Evolutionary conservation across 1,140 invertebrate species (phyloP), one percentile per base, ranked within the genome.

Genomic region (Saccostrea cuccullata): DNA sequence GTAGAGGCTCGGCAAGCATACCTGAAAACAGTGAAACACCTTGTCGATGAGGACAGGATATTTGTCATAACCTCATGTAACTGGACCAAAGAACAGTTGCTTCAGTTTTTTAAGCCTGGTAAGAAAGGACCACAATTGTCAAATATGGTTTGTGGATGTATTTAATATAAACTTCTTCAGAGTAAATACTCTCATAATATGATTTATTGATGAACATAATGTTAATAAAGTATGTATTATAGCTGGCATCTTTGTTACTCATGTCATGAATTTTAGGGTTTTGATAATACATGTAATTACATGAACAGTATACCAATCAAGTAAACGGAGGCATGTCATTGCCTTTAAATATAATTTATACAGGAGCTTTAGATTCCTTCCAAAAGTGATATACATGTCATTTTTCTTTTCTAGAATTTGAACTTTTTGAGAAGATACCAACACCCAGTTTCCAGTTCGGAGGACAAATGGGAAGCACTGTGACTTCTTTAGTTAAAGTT

Each of bases 1-100:
- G 95, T 96, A 82, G 93, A 95, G 55, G 96, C 97, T 89, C 95
- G 97, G 86, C 73, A 94, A 58, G 96, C 95, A 30, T 99, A 99
- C 92, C 96, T 97, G 0, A 90, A 96, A 20, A 97, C 97, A 92
- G 95, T 98, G 0, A 86, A 93, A 1, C 94, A 95, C 12, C 95
- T 97, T 86, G 93, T 98, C 30, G 91, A 93, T n/a, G 91, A 95
- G 0, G 92, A 96, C 86, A 97, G 97, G 55, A 93, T 97, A 58
- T 97, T 99, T 89, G 95, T 98, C 9, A 96, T 99, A 87, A 98
- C 98, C 0, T 98, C 98, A 0, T 99, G 98, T 94, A 99, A 99
- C 94, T 99, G 98, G 98, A 99, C 98, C 0, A 96, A 97, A 92
- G 96, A 97, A 1, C 98, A 99, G 95, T 93, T 99, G 40, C 88